Evolutionary conservation across 1,140 invertebrate genomes (phyloP), one percentile per base, ranked within the genome.

Genomic region (Drosophila erecta): DNA sequence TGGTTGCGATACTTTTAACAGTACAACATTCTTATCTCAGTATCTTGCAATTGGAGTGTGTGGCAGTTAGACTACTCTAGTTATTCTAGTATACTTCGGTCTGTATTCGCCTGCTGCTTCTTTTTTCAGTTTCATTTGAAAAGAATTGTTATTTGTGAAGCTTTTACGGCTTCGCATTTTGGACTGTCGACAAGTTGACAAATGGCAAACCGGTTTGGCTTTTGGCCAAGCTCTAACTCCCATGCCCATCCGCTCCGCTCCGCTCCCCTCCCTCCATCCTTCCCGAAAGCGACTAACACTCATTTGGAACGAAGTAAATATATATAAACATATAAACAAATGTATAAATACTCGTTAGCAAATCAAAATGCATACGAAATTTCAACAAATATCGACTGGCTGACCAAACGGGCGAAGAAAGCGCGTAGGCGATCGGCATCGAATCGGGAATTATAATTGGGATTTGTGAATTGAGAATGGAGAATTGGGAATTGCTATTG

Each of bases 161-260:
- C 66, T 77, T 77, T 83, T 83, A 72, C 70, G 41, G 40, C 74
- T 59, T 66, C 61, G 76, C 62, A 70, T 70, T 71, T 86, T 67
- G 59, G 67, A 71, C 60, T 65, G 72, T 74, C 84, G 77, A 66
- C 81, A 69, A 74, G 60, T 86, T 86, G 81, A 86, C 81, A 86
- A 86, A 86, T 87, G 81, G 81, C 74, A 69, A 86, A 86, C 81
- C 81, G 81, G 81, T 87, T 81, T 81, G 70, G 83, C 69, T 71
- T 71, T 71, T 71, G 65, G 67, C 79, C 79, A 87, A 66, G 73
- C 75, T 55, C 41, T 43, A 50, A 58, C 61, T 61, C 50, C 59
- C 46, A 6, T 4, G 11, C 37, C 14, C 37, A 38, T 12, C 37
- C 37, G 37, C 35, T 43, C 49, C 56, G 49, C 49, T 11, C 20